Conservation (phyloP, 2,113 vertebrate genomes). For the Andinoacara biseriatus region DNA sequence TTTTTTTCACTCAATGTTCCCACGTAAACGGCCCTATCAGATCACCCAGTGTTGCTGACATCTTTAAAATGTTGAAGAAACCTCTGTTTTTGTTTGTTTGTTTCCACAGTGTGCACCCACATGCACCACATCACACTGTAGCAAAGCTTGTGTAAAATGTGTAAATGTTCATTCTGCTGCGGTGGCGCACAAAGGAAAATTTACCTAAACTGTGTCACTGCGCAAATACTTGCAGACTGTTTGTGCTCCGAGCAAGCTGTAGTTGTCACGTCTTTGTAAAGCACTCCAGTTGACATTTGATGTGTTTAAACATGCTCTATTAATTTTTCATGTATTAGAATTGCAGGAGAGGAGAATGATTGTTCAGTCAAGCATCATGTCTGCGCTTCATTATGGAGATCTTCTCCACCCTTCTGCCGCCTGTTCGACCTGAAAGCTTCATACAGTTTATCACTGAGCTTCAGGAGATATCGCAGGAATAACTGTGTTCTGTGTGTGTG, state of each 20-base stretch:
- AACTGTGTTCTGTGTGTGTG: neutral
- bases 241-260: neutral
- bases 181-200: neutral
- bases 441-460: conserved; percentile 1
- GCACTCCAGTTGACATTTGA: neutral
- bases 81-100: neutral
- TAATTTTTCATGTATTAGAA: conserved; percentile 9
- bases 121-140: neutral
- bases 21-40: neutral
- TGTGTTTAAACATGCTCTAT: conserved; percentile 12
- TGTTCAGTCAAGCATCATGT: conserved; percentile 14
- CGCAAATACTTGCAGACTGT: neutral
- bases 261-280: neutral
- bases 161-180: neutral
- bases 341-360: conserved; percentile 7
- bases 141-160: neutral
- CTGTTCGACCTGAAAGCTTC: conserved; percentile 16
- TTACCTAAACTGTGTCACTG: neutral
- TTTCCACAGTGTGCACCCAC: neutral
- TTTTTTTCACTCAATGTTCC: neutral
- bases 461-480: neutral
- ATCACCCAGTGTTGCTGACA: neutral
- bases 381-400: conserved; percentile 20
- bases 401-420: neutral
- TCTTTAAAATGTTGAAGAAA: neutral